Conservation (phyloP, 2,113 vertebrate species). For the Pelecanus crispus region DNA sequence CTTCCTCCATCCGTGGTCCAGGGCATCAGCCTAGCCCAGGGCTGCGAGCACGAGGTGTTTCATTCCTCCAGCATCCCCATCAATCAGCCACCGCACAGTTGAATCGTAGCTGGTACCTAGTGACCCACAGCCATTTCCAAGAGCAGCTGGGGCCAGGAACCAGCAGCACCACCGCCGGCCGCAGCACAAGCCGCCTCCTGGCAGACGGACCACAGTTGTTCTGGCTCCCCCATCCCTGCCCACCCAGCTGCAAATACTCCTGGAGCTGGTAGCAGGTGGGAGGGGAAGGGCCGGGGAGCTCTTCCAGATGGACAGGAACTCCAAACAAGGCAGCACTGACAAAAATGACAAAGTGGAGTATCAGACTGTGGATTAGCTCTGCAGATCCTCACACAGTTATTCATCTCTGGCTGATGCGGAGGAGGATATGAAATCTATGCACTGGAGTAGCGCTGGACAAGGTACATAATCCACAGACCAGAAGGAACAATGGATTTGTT, state of each 20-base stretch:
- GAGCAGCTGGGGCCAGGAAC: neutral
- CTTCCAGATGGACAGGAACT: neutral
- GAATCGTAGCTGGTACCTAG: neutral
- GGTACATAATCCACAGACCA: neutral
- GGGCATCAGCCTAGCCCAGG: neutral
- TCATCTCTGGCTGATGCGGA: neutral
- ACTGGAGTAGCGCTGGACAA: neutral
- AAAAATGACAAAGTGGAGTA: neutral
- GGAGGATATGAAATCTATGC: neutral
- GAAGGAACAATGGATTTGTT: conserved; percentile 40
- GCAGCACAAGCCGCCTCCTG: neutral
- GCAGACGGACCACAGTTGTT: neutral
- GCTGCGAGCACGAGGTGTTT: accelerated
- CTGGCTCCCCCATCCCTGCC: neutral
- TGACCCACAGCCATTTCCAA: neutral
- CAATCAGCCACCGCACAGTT: neutral
- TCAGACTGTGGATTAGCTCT: neutral
- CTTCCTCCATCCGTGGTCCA: accelerated
- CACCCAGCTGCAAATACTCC: neutral
- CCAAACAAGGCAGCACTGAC: neutral
- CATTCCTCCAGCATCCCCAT: neutral
- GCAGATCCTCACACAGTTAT: neutral
- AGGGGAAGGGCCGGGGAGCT: neutral
- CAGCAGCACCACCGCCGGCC: accelerated
- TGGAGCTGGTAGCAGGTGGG: neutral